Evolutionary conservation across 2,113 vertebrate species (phyloP).

Genomic region (Marmota monax): DNA sequence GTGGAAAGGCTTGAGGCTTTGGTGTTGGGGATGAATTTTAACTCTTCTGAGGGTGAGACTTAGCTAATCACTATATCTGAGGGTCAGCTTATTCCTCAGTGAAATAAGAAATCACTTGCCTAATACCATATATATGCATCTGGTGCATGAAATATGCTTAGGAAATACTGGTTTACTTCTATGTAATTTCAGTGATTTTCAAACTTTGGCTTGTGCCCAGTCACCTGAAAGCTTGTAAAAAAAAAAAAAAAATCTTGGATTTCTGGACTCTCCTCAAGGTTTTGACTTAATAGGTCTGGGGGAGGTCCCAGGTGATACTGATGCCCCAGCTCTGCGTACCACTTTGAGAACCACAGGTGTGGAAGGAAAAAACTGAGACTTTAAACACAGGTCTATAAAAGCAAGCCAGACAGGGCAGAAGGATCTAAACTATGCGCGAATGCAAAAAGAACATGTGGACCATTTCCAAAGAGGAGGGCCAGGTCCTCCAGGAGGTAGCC

Average conservation of each 20-base stretch:
- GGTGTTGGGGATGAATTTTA: background rate
- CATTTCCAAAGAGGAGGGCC: constrained; percentile 63
- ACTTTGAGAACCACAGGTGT: background rate
- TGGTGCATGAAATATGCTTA: background rate
- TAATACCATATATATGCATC: background rate
- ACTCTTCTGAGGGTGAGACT: background rate
- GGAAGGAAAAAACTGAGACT: background rate
- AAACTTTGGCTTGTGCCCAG: background rate
- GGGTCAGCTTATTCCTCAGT: background rate
- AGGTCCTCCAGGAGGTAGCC: constrained; percentile 41
- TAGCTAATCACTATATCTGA: background rate
- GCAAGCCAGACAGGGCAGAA: background rate
- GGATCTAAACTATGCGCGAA: constrained; percentile 18
- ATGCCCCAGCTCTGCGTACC: background rate
- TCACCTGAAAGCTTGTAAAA: background rate
- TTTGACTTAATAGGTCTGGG: background rate
- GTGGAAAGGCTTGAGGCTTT: background rate
- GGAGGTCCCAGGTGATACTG: background rate
- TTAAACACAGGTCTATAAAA: background rate
- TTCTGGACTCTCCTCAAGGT: background rate
- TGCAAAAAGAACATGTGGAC: constrained; percentile 36
- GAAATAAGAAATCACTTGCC: background rate
- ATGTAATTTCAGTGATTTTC: background rate
- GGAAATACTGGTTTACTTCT: background rate
- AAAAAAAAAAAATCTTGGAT: background rate